These are phyloP conservation scores for Myrmecobius fasciatus DNA, from an alignment of 2,113 vertebrate genomes.

Conservation along the genomic window DNA sequence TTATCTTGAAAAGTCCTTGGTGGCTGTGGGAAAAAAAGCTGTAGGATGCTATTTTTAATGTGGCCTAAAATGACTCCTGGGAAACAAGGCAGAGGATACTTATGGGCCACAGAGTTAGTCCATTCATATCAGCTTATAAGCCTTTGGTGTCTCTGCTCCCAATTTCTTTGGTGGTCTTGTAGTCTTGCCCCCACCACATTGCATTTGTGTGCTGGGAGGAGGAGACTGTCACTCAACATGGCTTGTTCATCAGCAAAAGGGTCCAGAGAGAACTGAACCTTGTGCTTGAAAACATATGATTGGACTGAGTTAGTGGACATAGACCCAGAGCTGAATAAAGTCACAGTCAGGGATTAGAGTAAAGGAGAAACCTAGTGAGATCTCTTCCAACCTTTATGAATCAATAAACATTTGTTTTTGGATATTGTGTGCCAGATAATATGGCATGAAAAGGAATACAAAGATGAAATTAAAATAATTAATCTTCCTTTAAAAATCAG, in stretches of 20 bases:
- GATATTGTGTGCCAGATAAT: too few species aligned
- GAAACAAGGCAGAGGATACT: background rate
- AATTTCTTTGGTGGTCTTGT: background rate
- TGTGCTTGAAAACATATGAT: too few species aligned
- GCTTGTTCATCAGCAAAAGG: background rate
- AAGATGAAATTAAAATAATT: background rate
- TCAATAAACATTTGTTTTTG: background rate
- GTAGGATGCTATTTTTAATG: background rate
- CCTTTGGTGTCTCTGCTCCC: background rate
- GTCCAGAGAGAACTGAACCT: background rate
- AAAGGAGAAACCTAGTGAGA: background rate
- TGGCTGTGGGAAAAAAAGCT: background rate
- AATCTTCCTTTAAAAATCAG: background rate
- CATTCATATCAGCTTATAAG: background rate
- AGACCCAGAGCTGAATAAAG: background rate
- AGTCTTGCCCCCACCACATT: background rate
- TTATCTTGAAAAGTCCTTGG: background rate
- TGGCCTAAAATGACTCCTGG: fast-evolving
- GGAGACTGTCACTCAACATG: background rate
- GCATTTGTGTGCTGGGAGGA: background rate
- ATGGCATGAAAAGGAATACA: background rate
- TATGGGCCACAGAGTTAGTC: background rate
- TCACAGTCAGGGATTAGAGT: background rate
- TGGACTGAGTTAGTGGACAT: background rate
- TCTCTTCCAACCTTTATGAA: background rate